Percentiles rank a stretch among this genome's conserved stretches.
Conservation (phyloP, 1,140 invertebrate genomes). For the Leptopilina boulardi region DNA sequence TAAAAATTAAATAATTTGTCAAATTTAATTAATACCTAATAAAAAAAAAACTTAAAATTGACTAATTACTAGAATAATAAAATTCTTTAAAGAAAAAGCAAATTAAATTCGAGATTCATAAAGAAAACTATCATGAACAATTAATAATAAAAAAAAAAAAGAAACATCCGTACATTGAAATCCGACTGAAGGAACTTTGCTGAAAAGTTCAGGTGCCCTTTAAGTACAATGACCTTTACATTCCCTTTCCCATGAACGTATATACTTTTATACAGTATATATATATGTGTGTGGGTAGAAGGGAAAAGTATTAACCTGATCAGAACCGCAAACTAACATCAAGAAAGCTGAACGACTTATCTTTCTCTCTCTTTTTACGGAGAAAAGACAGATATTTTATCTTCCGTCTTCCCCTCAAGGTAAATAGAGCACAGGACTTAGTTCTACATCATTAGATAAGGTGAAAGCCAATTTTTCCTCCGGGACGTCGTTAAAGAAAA, state of each 20-base stretch:
- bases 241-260: slow-evolving; percentile 16
- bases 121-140: no score
- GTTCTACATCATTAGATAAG: slow-evolving; percentile 15
- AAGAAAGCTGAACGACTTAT: slow-evolving; percentile 24
- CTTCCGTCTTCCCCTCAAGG: slow-evolving; percentile 1
- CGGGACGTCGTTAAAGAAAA: no score
- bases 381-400: slow-evolving; percentile 3
- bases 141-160: not conserved
- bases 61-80: no score
- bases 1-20: no score
- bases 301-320: slow-evolving; percentile 11
- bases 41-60: no score
- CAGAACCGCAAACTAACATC: not conserved
- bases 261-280: not conserved
- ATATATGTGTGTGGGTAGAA: not conserved
- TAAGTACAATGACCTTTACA: slow-evolving; percentile 11
- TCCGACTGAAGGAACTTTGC: not conserved
- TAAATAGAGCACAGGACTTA: not conserved
- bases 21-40: no score
- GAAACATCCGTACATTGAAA: not conserved
- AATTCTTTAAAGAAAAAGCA: no score
- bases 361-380: not conserved
- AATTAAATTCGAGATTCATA: no score
- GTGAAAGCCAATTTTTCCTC: not conserved
- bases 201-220: slow-evolving; percentile 17